Base-by-base conservation (phyloP, 2,888 invertebrate genomes). In the Hyles lineata region DNA sequence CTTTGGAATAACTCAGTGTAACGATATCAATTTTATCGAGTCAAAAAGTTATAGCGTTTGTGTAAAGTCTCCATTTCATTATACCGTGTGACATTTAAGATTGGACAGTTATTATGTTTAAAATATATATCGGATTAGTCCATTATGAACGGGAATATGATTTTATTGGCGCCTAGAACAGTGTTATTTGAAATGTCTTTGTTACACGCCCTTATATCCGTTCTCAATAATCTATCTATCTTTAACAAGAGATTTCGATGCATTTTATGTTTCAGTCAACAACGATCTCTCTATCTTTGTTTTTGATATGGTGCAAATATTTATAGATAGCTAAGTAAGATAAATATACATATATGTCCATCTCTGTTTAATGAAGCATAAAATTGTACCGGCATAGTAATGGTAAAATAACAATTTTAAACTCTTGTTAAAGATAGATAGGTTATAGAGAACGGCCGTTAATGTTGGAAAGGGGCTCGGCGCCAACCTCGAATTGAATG, bases 21-120 rank as follows among this genome's bases (percentile, higher is more conserved):
- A 74, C 79, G 74, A 74, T 75, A 75, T 72, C 70, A 75, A 73
- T 73, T 74, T 80, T 76, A 76, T 78, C 76, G 69, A 73, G 73
- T 75, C 74, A 35, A 71, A 77, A 74, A 75, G 71, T 76, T 70
- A 67, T 73, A 43, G 32, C 63, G 70, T 71, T 58, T 19, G 15
- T 73, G 59, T 78, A 60, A 74, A 74, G 71, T 71, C 62, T 72
- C 69, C 19, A 59, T 74, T 75, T 76, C 70, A 76, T 77, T 75
- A 62, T 62, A 61, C 70, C 72, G 23, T 73, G 73, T 73, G 76
- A 74, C 73, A 73, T 75, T 75, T 77, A 25, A 58, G 71, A 76
- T 72, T 43, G 55, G 74, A 74, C 75, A 72, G 76, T 73, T 78
- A 74, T 77, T 74, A 70, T 77, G 75, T 75, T 74, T 75, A 76